Evolutionary conservation across 2,797 vertebrate genomes (phyloP).

Genomic region (Morus bassanus): DNA sequence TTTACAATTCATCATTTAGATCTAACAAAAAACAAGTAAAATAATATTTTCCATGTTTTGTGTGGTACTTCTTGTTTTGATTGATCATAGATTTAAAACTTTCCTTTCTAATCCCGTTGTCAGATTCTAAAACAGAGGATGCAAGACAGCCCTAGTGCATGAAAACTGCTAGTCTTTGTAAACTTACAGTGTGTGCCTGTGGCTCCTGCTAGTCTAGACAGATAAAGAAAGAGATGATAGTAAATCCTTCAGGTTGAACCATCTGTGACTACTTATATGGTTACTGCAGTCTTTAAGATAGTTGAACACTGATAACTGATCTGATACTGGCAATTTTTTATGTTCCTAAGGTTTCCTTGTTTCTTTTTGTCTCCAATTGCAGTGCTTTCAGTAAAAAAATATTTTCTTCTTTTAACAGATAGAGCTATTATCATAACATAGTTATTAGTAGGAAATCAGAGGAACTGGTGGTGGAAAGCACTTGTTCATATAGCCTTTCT

Average conservation of each 20-base stretch:
- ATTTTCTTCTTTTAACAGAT: neutral
- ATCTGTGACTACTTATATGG: neutral
- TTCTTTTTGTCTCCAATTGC: neutral
- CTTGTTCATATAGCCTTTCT: neutral
- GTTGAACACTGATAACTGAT: neutral
- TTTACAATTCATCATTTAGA: slow-evolving; percentile 96
- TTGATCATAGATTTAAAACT: neutral
- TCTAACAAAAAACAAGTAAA: slow-evolving; percentile 92
- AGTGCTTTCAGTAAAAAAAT: neutral
- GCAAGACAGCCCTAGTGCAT: slow-evolving; percentile 20
- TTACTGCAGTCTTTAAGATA: neutral
- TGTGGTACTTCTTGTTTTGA: slow-evolving; percentile 25
- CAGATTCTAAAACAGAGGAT: neutral
- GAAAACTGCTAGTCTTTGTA: neutral
- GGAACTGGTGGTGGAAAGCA: neutral
- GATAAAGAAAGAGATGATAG: neutral
- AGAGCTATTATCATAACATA: neutral
- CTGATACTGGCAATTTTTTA: neutral
- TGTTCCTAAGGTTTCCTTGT: neutral
- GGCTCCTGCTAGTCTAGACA: neutral
- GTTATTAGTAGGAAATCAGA: neutral
- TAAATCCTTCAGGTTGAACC: neutral
- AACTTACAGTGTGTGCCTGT: neutral
- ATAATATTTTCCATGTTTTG: neutral
- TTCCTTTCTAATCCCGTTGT: slow-evolving; percentile 10